Percentiles rank a stretch among this genome's conserved stretches.
Evolutionary conservation across 53 echinoderm and acorn worm species (phyloP).

Genomic region (Paracentrotus lividus): DNA sequence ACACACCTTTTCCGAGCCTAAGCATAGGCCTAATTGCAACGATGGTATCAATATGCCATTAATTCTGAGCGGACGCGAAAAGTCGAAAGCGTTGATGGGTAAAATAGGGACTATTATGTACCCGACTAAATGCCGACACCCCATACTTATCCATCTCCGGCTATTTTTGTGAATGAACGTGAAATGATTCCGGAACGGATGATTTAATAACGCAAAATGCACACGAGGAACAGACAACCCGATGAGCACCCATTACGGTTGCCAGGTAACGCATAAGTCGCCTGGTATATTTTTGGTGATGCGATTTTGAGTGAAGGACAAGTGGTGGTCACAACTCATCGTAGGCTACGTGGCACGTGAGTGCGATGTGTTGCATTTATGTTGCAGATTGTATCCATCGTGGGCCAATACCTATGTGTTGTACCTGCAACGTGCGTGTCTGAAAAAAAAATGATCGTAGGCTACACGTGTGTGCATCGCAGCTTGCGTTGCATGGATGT

Average conservation of each 20-base stretch:
- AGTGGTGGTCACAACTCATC: too few relatives aligned
- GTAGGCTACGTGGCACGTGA: too few relatives aligned
- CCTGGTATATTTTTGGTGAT: slow-evolving; percentile 22
- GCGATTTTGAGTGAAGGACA: slow-evolving; percentile 4
- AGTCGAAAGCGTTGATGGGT: not conserved
- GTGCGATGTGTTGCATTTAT: too few relatives aligned
- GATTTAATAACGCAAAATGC: slow-evolving; percentile 38
- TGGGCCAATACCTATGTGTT: too few relatives aligned
- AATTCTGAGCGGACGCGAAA: not conserved
- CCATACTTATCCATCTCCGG: too few relatives aligned
- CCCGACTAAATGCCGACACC: not conserved
- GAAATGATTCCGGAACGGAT: slow-evolving; percentile 14
- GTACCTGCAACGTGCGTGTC: too few relatives aligned
- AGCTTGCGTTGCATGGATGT: too few relatives aligned
- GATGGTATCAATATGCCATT: not conserved
- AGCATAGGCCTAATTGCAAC: not conserved
- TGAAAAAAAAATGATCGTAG: too few relatives aligned
- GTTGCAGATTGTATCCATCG: too few relatives aligned
- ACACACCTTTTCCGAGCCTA: not conserved
- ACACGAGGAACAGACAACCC: slow-evolving; percentile 14
- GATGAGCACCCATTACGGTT: slow-evolving; percentile 55
- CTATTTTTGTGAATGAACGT: slow-evolving; percentile 44
- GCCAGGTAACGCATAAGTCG: slow-evolving; percentile 34
- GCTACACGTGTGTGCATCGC: too few relatives aligned
- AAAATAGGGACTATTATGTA: not conserved